Percentiles rank a stretch among this genome's conserved stretches.
Evolutionary conservation across 2,888 invertebrate species (phyloP).

Genomic region (Cantharis rustica): DNA sequence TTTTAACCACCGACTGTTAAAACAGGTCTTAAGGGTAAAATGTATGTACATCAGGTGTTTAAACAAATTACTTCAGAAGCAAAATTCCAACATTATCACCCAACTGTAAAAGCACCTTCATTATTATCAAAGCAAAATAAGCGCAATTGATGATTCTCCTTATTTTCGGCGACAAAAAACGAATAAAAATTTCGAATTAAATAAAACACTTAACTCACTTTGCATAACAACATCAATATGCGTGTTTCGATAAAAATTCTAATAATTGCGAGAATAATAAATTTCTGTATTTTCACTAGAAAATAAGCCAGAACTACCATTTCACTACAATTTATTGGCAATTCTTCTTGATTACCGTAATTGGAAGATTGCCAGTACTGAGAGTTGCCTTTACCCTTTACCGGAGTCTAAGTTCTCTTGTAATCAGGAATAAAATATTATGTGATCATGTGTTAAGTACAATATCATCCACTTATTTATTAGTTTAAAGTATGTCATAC

Average conservation of each 20-base stretch:
- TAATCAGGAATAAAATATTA: background rate
- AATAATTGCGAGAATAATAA: background rate
- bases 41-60: background rate
- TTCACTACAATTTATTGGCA: background rate
- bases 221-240: background rate
- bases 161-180: background rate
- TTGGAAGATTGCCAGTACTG: background rate
- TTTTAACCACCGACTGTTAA: background rate
- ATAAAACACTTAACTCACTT: background rate
- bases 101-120: too few relatives aligned
- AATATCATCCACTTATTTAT: background rate
- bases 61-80: background rate
- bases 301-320: background rate
- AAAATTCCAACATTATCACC: background rate
- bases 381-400: background rate
- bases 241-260: background rate
- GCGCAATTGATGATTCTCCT: too few relatives aligned
- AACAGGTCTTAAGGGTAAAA: background rate
- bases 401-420: background rate
- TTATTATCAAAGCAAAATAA: background rate
- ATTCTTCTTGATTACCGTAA: background rate
- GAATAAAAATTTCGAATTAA: background rate
- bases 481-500: background rate
- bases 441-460: background rate
- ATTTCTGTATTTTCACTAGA: background rate